A percentile compares a stretch with the other conserved stretches of the same genome.
Conservation (phyloP, 2,888 invertebrate species). For the Phragmatobia fuliginosa region DNA sequence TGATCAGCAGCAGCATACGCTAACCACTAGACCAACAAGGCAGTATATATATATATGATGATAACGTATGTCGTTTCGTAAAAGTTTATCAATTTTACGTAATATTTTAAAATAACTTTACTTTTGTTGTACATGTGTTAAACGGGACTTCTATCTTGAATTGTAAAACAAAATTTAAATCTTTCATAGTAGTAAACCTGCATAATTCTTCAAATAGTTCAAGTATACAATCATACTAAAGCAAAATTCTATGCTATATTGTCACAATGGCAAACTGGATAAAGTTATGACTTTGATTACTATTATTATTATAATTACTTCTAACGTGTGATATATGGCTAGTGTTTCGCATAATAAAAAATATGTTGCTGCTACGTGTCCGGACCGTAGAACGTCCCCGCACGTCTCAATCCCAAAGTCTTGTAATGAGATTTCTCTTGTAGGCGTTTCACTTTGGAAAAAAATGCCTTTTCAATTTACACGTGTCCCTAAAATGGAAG, state of each 20-base stretch:
- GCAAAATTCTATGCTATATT: background rate
- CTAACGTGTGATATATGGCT: background rate
- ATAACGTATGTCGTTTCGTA: too few relatives aligned
- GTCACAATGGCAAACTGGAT: background rate
- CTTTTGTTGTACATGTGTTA: background rate
- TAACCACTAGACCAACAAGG: too few relatives aligned
- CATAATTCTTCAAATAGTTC: background rate
- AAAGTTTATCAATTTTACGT: background rate
- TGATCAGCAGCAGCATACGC: too few relatives aligned
- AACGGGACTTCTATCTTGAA: background rate
- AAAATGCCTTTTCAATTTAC: conserved; percentile 5
- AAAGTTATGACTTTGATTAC: background rate
- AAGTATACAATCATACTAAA: too few relatives aligned
- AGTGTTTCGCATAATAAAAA: background rate
- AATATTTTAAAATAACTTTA: background rate
- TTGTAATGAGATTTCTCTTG: background rate
- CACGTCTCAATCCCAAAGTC: background rate
- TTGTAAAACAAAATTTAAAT: background rate
- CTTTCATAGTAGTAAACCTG: too few relatives aligned
- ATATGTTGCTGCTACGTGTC: background rate
- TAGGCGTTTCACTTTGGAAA: background rate
- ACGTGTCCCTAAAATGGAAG: background rate
- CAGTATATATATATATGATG: too few relatives aligned
- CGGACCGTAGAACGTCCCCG: background rate
- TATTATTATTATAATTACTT: background rate